phyloP scores from a whole-genome alignment of 2,888 invertebrate genomes.

The Dicranocentrus wangi region DNA sequence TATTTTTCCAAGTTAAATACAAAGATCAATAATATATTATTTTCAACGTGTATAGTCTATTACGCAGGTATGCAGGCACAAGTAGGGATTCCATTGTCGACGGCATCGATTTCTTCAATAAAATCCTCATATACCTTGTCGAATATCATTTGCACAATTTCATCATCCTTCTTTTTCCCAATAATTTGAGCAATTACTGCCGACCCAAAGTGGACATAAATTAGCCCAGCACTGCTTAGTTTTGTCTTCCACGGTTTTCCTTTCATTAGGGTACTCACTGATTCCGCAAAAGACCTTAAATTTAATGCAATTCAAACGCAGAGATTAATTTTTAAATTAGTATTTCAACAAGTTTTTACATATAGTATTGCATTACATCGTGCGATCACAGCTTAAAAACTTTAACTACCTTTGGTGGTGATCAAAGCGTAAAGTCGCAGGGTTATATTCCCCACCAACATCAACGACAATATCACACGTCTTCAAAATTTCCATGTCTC shows the following conservation, averaged over 20 bases:
- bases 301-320: too few species aligned
- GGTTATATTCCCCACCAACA: conserved; percentile 91
- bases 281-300: conserved; percentile 81
- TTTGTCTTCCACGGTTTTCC: conserved; percentile 78
- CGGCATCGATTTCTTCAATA: conserved; percentile 94
- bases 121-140: conserved; percentile 88
- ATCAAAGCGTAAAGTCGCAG: conserved; percentile 85
- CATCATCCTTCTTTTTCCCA: conserved; percentile 75
- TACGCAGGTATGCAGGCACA: conserved; percentile 79
- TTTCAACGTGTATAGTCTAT: not conserved
- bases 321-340: too few species aligned
- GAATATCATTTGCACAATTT: conserved; percentile 79
- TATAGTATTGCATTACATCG: too few species aligned
- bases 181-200: conserved; percentile 82
- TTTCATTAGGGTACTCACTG: conserved; percentile 80
- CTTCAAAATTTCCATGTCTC: conserved; percentile 79
- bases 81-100: conserved; percentile 91
- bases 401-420: conserved; percentile 89
- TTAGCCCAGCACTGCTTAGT: conserved; percentile 94
- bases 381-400: too few species aligned
- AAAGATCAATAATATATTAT: not conserved
- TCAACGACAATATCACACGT: conserved; percentile 95
- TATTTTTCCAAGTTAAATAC: not conserved
- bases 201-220: conserved; percentile 92
- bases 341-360: not conserved